Percentiles rank a stretch among this genome's conserved stretches.
These are phyloP conservation scores for Spodoptera littoralis DNA, from an alignment of 2,888 invertebrate species.

Conservation along the genomic window DNA sequence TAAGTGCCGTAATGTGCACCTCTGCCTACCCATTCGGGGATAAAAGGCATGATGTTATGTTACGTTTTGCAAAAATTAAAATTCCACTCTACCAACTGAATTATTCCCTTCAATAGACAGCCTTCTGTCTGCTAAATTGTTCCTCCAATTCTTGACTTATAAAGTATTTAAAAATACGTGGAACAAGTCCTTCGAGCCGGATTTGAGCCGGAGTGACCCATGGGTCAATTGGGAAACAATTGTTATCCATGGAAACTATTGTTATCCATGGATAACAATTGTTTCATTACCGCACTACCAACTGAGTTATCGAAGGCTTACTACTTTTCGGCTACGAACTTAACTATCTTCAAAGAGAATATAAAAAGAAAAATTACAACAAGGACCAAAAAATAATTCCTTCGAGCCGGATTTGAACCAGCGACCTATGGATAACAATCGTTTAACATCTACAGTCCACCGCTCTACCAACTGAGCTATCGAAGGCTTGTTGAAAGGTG, in stretches of 20 bases:
- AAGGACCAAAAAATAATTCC: constrained; percentile 66
- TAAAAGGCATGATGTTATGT: no score
- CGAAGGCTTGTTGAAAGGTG: constrained; percentile 71
- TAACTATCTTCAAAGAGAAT: constrained; percentile 19
- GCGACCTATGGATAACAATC: constrained; percentile 88
- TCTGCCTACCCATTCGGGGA: no score
- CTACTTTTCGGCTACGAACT: constrained; percentile 2
- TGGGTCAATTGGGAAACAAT: no score
- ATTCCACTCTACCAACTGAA: constrained; percentile 81
- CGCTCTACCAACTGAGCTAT: constrained; percentile 89
- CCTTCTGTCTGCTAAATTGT: no score
- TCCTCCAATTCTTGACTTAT: no score
- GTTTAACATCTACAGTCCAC: constrained; percentile 81
- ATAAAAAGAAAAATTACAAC: constrained; percentile 44
- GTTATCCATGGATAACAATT: constrained; percentile 82
- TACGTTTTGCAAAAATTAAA: no score
- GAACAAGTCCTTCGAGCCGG: constrained; percentile 85
- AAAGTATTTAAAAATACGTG: constrained; percentile 42
- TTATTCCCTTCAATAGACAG: constrained; percentile 16
- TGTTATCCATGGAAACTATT: no score
- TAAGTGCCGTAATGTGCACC: no score
- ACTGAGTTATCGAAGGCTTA: constrained; percentile 87
- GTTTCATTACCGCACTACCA: constrained; percentile 82
- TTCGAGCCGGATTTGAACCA: constrained; percentile 90
- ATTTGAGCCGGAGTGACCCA: constrained; percentile 90